Base-by-base conservation (phyloP, 35 echinoderm and acorn worm species). In the Amphiura filiformis region DNA sequence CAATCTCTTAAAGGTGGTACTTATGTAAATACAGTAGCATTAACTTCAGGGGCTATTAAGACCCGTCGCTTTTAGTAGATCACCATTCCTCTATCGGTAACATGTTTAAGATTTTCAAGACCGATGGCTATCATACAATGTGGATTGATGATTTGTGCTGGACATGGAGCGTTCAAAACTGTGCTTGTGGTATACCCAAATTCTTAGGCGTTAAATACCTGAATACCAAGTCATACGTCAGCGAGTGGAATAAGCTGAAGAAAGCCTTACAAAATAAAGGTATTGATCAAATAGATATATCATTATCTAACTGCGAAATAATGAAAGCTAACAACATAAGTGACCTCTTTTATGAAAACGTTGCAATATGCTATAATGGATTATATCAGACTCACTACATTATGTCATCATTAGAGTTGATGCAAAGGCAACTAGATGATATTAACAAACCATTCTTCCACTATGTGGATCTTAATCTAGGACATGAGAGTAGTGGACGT, bases 91-190 rank as follows among this genome's bases (percentile, higher is more conserved):
- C 40, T 13, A 86, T 79, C 15, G 52, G 41, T 30, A 32, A 65
- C 12, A 41, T 97, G 33, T 81, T 97, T 0, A 52, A 79, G 0
- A 30, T 70, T 22, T 89, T 89, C 31, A 97, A 97, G 34, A 79
- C 86, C 4, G 36, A 52, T 20, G 95, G 95, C 0, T 97, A 93
- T 82, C 57, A 89, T 34, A 94, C 83, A 18, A 77, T 82, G 44
- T 94, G 89, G 85, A 89, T 84, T 37, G 92, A 97, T 41, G 95
- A 97, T 81, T 78, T 94, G 0, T 97, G 95, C 28, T 94, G 89
- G 92, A 82, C 38, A 18, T 94, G 89, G 95, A 70, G 61, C 28
- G 26, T 70, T 2, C 7, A 11, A 3, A 18, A 70, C 9, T 70
- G 61, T n/a, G 92, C 93, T 76, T 97, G 95, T 91, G 95, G 95